phyloP scores from a whole-genome alignment of 2,113 vertebrate genomes.

The Physeter macrocephalus region DNA sequence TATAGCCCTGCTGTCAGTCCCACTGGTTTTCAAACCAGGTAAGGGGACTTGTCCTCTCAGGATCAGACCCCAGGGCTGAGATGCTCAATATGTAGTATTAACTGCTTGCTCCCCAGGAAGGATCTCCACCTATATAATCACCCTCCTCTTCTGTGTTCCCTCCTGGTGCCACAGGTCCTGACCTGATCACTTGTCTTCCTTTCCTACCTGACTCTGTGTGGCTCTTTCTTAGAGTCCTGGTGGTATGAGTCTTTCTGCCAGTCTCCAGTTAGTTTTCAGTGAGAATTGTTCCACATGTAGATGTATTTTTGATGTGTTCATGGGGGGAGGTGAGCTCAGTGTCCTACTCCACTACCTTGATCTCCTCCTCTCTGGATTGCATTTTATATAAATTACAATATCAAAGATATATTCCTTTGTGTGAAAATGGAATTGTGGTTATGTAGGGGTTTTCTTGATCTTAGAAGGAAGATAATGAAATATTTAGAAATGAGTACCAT shows the following conservation, averaged over 20 bases:
- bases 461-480: neutral
- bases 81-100: neutral
- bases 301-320: neutral
- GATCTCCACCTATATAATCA: neutral
- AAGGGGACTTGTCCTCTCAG: neutral
- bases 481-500: neutral
- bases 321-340: neutral
- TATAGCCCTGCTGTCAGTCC: neutral
- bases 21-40: neutral
- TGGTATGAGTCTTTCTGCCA: neutral
- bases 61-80: neutral
- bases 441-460: neutral
- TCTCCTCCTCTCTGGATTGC: neutral
- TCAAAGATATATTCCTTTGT: neutral
- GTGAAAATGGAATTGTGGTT: neutral
- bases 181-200: neutral
- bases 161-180: neutral
- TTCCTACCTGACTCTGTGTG: neutral
- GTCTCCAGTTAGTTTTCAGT: neutral
- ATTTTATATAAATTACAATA: neutral
- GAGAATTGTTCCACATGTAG: neutral
- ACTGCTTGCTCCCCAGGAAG: neutral
- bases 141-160: neutral
- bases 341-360: neutral
- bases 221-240: neutral